Percentiles rank a stretch among this genome's conserved stretches.
phyloP scores from a whole-genome alignment of 2,888 invertebrate species.

The Drosophila trichaetosa region DNA sequence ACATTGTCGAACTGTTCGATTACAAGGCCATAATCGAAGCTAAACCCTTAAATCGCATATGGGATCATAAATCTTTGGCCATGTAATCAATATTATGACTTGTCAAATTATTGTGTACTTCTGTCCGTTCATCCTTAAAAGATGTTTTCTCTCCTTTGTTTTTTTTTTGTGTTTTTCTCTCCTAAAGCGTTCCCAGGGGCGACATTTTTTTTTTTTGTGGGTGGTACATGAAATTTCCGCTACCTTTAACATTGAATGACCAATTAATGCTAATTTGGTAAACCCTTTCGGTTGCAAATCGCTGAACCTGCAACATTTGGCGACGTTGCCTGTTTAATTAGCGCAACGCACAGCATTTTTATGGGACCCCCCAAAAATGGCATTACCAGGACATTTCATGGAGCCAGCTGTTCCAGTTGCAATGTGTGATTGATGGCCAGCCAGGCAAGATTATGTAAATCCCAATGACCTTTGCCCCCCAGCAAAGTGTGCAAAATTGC shows the following conservation, averaged over 20 bases:
- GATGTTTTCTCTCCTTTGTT: conserved; percentile 20
- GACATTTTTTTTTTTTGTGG: conserved; percentile 32
- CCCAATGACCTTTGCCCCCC: conserved; percentile 65
- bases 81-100: conserved; percentile 78
- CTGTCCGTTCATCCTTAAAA: conserved; percentile 51
- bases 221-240: conserved; percentile 30
- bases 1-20: conserved; percentile 84
- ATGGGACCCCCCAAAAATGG: conserved; percentile 8
- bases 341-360: conserved; percentile 60
- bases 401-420: conserved; percentile 44
- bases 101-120: conserved; percentile 77
- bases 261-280: conserved; percentile 74
- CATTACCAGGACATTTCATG: conserved; percentile 32
- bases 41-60: conserved; percentile 68
- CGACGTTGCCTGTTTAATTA: conserved; percentile 57
- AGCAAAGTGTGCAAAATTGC: conserved; percentile 78
- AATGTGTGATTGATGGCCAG: conserved; percentile 66
- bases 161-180: not conserved
- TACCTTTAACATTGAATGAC: conserved; percentile 47
- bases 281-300: conserved; percentile 57
- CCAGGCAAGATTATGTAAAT: conserved; percentile 64
- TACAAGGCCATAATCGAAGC: conserved; percentile 83
- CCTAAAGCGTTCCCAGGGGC: conserved; percentile 59
- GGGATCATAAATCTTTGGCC: conserved; percentile 70
- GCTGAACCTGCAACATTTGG: conserved; percentile 48